Evolutionary conservation across 2,888 invertebrate species (phyloP), one percentile per base, ranked within the genome.

Genomic region (Anoplius nigerrimus): DNA sequence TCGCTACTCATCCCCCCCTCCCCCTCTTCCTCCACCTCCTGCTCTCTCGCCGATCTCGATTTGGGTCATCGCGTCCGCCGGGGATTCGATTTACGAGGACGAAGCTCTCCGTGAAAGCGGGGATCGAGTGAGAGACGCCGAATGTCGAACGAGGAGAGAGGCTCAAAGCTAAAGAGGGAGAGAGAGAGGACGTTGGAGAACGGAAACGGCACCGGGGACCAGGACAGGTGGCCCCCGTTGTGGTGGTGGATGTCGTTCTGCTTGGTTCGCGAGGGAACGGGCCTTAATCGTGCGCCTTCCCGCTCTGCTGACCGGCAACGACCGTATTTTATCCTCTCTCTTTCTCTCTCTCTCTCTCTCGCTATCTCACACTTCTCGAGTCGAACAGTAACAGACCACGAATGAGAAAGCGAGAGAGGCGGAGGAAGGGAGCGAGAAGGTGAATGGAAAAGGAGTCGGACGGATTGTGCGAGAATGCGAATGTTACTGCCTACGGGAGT

Each of bases 271-370:
- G 53, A 71, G 57, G 21, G 71, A 76, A 66, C 69, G 72, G 73
- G 62, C 76, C 79, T 75, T 74, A 78, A 80, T 83, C 79, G 74
- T 67, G 62, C 63, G 52, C 70, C 68, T 75, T 79, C 79, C 77
- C 78, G 68, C 63, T 73, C 69, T 59, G 64, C 58, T 71, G 73
- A 62, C 48, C 69, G 67, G 27, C 61, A 58, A 62, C 60, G 72
- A n/a, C 66, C 68, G 70, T 72, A 74, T 75, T 72, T 79, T 72
- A 72, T 76, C 69, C 55, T 54, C 43, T 54, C 61, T 2, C 11
- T 34, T n/a, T n/a, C n/a, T n/a, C n/a, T n/a, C n/a, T n/a, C n/a
- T n/a, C n/a, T n/a, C n/a, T n/a, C n/a, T n/a, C n/a, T n/a, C n/a
- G n/a, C n/a, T n/a, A n/a, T n/a, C n/a, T n/a, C n/a, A n/a, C n/a